Evolutionary conservation across 2,797 vertebrate genomes (phyloP).

Genomic region (Pseudotriccus pelzelni): DNA sequence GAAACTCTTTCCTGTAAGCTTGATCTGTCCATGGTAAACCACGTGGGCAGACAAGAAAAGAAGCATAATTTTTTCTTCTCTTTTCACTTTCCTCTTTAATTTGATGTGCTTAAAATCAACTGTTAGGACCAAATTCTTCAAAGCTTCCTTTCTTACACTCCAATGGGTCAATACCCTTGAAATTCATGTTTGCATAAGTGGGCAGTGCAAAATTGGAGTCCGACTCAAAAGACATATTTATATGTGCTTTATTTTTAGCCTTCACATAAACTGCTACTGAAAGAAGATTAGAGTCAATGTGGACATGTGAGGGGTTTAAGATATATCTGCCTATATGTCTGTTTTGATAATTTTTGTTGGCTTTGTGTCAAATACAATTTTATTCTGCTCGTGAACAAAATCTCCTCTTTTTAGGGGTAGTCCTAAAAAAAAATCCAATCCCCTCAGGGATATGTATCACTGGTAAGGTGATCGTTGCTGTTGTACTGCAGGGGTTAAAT

Average conservation of each 20-base stretch:
- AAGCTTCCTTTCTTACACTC: background rate
- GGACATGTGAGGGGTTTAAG: background rate
- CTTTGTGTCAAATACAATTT: background rate
- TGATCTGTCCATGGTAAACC: background rate
- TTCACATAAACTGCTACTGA: background rate
- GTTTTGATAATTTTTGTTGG: background rate
- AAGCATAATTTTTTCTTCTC: background rate
- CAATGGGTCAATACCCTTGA: background rate
- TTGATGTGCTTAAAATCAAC: background rate
- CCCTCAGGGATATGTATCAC: background rate
- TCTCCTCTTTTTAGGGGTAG: no score
- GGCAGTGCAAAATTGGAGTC: background rate
- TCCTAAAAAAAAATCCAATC: background rate
- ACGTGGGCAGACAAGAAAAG: background rate
- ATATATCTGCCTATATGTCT: background rate
- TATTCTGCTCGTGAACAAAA: background rate
- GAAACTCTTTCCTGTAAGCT: background rate
- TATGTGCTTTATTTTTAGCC: conserved; percentile 1
- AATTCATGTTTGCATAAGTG: background rate
- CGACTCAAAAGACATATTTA: background rate
- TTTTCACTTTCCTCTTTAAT: background rate
- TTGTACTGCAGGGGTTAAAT: background rate
- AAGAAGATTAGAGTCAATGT: background rate
- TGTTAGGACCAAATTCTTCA: background rate
- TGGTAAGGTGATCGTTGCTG: background rate